Conservation (phyloP, 2,113 vertebrate species). For the Dolichotis patagonum region DNA sequence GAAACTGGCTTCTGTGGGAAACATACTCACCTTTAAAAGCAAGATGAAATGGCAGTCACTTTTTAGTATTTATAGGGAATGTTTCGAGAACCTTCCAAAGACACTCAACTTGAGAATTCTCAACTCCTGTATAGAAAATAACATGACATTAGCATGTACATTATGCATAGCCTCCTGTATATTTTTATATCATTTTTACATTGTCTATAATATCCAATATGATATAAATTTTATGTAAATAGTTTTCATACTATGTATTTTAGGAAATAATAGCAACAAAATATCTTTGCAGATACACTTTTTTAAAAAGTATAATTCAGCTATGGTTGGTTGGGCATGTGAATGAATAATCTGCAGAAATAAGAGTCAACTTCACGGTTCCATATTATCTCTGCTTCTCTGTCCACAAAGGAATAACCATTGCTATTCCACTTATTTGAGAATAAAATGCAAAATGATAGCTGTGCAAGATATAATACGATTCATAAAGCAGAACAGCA, state of each 20-base stretch:
- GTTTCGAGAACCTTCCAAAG: background rate
- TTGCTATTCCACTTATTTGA: background rate
- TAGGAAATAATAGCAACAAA: background rate
- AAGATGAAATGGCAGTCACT: background rate
- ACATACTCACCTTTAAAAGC: background rate
- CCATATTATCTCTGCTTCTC: background rate
- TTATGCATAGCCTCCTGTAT: background rate
- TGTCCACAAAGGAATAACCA: background rate
- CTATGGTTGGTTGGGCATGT: background rate
- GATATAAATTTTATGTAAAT: background rate
- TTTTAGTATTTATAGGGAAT: background rate
- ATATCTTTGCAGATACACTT: background rate
- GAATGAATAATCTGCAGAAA: background rate
- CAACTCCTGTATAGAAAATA: background rate
- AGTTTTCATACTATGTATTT: too few relatives aligned
- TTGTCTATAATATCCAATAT: background rate
- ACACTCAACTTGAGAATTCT: background rate
- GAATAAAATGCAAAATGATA: background rate
- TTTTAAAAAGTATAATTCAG: background rate
- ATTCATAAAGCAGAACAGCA: background rate
- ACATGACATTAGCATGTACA: background rate
- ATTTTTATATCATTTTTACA: background rate
- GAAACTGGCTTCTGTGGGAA: background rate
- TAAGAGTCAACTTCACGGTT: accelerated
- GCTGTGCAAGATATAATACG: background rate